These are phyloP conservation scores for Morus bassanus DNA, from an alignment of 2,797 vertebrate species.

Conservation along the genomic window DNA sequence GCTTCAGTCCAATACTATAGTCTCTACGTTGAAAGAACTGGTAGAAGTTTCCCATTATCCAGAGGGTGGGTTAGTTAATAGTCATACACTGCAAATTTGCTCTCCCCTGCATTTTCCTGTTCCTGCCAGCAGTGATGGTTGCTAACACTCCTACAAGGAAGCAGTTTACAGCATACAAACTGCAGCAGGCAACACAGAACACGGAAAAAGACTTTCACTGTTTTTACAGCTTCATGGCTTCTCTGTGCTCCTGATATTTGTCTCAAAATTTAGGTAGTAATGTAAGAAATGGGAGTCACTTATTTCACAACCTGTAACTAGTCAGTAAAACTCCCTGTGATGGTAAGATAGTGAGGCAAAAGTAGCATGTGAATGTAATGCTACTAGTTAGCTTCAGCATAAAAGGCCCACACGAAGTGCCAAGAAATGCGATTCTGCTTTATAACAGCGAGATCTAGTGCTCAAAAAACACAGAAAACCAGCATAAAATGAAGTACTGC, in stretches of 20 bases:
- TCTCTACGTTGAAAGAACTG: fast-evolving
- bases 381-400: background rate
- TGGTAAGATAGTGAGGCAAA: background rate
- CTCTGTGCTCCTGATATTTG: background rate
- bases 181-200: background rate
- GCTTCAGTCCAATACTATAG: background rate
- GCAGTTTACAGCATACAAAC: fast-evolving
- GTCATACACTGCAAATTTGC: background rate
- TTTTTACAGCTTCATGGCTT: background rate
- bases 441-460: background rate
- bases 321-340: background rate
- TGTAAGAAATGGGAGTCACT: background rate
- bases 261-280: background rate
- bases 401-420: background rate
- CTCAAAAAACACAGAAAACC: background rate
- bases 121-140: background rate
- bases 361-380: no score
- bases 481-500: background rate
- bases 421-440: background rate
- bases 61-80: background rate
- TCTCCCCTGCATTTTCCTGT: background rate
- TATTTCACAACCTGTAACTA: background rate
- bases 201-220: fast-evolving
- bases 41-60: background rate
- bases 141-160: background rate